Percentiles rank a stretch among this genome's conserved stretches.
These are phyloP conservation scores for Megalopta genalis DNA, from an alignment of 1,140 invertebrate genomes.

Conservation along the genomic window DNA sequence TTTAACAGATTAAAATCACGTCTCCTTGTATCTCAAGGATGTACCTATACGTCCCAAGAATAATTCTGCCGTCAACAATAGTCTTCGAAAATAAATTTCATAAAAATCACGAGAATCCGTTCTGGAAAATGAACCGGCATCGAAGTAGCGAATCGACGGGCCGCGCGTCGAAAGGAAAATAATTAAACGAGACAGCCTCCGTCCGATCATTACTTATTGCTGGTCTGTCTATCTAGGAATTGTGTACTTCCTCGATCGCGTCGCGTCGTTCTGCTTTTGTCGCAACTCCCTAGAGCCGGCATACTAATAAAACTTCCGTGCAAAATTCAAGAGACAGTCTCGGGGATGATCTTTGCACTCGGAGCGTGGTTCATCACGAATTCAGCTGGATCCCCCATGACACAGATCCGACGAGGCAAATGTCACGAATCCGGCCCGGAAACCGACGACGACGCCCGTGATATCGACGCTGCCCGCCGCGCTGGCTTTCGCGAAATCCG, in stretches of 20 bases:
- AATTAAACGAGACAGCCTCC: background rate
- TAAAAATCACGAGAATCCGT: no score
- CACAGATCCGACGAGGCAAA: background rate
- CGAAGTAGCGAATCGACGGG: no score
- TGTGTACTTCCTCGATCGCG: no score
- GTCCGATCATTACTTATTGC: no score
- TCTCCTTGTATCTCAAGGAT: no score
- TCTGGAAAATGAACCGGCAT: background rate
- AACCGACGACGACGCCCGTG: background rate
- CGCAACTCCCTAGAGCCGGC: background rate
- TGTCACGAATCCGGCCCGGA: background rate
- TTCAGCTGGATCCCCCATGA: conserved; percentile 3
- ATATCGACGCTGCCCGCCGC: background rate
- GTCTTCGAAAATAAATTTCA: no score
- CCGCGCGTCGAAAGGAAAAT: background rate
- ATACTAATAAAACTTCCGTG: background rate
- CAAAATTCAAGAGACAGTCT: conserved; percentile 1
- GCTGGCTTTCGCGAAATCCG: no score
- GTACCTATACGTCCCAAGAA: no score
- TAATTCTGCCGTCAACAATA: no score
- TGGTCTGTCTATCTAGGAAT: no score
- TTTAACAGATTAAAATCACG: no score
- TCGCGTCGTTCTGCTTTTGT: no score
- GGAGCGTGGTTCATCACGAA: conserved; percentile 7
- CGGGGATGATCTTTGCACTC: conserved; percentile 7